These are phyloP conservation scores for Formica aserva DNA, from an alignment of 2,888 invertebrate genomes.

Conservation along the genomic window DNA sequence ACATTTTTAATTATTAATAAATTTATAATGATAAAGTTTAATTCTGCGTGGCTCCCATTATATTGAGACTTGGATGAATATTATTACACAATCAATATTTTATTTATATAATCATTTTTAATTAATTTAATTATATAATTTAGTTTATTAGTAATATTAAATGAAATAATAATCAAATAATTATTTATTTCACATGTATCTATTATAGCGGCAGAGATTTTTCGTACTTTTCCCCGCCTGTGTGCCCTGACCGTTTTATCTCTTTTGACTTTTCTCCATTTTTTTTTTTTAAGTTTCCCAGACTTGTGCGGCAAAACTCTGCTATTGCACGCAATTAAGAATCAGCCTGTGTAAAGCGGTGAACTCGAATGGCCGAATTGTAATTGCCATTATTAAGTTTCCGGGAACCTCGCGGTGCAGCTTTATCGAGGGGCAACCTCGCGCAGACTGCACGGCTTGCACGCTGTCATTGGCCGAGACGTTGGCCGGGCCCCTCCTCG, in stretches of 20 bases:
- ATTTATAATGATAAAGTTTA: background rate
- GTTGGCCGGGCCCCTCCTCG: conserved; percentile 52
- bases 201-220: background rate
- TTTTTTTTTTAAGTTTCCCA: conserved; percentile 31
- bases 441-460: conserved; percentile 46
- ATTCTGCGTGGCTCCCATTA: conserved; percentile 1
- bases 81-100: conserved; percentile 9
- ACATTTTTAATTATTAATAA: background rate
- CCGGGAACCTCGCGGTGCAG: conserved; percentile 57
- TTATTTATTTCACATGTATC: conserved; percentile 2
- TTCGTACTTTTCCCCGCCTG: background rate
- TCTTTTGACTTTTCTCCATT: conserved; percentile 11
- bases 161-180: conserved; percentile 19
- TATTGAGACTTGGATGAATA: background rate
- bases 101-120: conserved; percentile 15
- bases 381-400: conserved; percentile 74
- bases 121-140: conserved; percentile 24
- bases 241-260: background rate
- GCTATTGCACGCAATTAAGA: conserved; percentile 50
- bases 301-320: conserved; percentile 38
- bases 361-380: conserved; percentile 69
- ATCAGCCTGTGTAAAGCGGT: conserved; percentile 59
- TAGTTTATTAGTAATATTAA: conserved; percentile 16
- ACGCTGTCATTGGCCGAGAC: conserved; percentile 73
- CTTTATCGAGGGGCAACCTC: conserved; percentile 56